Evolutionary conservation across 2,888 invertebrate genomes (phyloP), one percentile per base, ranked within the genome.

Genomic region (Ischnura elegans): DNA sequence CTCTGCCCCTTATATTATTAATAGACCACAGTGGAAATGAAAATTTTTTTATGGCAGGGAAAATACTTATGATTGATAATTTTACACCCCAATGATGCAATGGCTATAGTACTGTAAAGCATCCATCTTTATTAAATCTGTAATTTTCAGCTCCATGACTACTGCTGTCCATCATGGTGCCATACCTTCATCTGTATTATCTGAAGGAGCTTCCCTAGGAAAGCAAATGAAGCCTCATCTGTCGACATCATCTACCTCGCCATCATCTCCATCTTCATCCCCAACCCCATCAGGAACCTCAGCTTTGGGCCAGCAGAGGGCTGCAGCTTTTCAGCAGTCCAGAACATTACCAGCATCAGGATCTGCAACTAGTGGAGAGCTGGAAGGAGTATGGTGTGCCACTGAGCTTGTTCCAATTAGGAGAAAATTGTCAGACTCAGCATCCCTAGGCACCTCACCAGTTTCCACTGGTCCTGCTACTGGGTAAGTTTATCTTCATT

Each of bases 201-300:
- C 8, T 42, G 90, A 45, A 61, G 43, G 42, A 6, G n/a, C 55
- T 66, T 10, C 55, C 25, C 42, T 61, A 43, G 90, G 61, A 25
- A 42, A 43, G n/a, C 47, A 47, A 43, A 61, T 66, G 13, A 43
- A 43, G n/a, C 90, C 90, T 21, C 90, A 90, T 43, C 61, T 90
- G n/a, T 90, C 90, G n/a, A 90, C 90, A 6, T 90, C 90, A 13
- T 90, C 90, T 16, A 90, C 90, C 0, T 90, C 90, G 61, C 90
- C 90, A 0, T 90, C 90, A 43, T 90, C 90, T 10, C 90, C 90
- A 90, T 90, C 90, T 61, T 90, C 90, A 61, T 90, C 90, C n/a
- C 90, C 90, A 8, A 90, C 90, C 55, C 90, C 55, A 55, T 87
- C 90, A 43, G 90, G 90, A 61, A 90, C 90, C 0, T 90, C 90